Evolutionary conservation across 2,888 invertebrate genomes (phyloP).

Genomic region (Drosophila histrio): DNA sequence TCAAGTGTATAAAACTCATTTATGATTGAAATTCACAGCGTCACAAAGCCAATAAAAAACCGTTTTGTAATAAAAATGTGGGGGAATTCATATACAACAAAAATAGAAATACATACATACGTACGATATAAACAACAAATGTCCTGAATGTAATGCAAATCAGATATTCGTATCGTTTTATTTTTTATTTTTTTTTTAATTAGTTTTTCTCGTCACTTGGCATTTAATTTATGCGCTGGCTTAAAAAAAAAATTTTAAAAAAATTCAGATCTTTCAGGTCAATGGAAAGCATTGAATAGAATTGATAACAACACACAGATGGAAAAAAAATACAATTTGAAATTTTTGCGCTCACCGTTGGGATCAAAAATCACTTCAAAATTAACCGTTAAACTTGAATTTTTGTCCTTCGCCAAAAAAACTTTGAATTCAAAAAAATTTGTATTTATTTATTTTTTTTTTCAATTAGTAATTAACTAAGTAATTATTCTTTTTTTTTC

Average conservation of each 20-base stretch:
- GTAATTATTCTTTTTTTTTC: not conserved
- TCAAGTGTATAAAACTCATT: conserved; percentile 9
- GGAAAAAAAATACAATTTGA: conserved; percentile 26
- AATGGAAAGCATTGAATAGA: conserved; percentile 4
- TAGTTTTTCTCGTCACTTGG: conserved; percentile 36
- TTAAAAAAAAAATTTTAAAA: conserved; percentile 30
- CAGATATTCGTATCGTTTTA: conserved; percentile 12
- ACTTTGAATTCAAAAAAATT: conserved; percentile 3
- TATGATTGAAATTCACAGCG: conserved; percentile 30
- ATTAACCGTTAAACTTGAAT: conserved; percentile 46
- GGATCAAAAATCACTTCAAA: conserved; percentile 36
- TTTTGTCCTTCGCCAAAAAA: not conserved
- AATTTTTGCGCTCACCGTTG: conserved; percentile 51
- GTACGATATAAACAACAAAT: conserved; percentile 8
- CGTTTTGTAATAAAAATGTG: conserved; percentile 14
- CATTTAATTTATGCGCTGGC: conserved; percentile 17
- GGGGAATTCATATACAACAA: not conserved
- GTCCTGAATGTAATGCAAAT: conserved; percentile 3
- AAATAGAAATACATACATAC: not conserved
- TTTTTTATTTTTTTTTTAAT: conserved; percentile 1
- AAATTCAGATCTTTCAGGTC: conserved; percentile 4
- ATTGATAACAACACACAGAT: conserved; percentile 12
- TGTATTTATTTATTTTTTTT: too few species aligned
- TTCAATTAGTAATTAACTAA: not conserved
- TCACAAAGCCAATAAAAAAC: conserved; percentile 19